Evolutionary conservation across 2,888 invertebrate species (phyloP), one percentile per base, ranked within the genome.

Genomic region (Euplagia quadripunctaria): DNA sequence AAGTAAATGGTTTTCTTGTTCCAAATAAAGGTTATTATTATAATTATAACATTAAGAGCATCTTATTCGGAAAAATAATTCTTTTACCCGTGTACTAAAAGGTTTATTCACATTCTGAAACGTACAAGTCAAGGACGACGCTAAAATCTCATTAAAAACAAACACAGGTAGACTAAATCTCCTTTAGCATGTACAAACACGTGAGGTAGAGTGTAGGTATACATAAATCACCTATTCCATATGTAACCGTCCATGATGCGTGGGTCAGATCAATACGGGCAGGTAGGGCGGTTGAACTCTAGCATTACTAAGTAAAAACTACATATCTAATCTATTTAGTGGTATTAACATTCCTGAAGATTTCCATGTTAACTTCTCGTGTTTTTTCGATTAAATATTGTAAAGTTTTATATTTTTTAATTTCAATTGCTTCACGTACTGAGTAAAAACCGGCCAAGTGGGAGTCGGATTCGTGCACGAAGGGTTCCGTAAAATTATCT

Each of bases 201-300:
- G 9, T 14, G 43, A 69, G 31, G 52, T 41, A 17, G 42, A 51
- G 5, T 67, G 70, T 73, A 20, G 52, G 20, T 68, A 74, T 76
- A 76, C 71, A 58, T 72, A 78, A 76, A 46, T 52, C 72, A 68
- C 64, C 12, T 64, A 69, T 71, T 67, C 49, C 70, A 67, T 74
- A 70, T 64, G 63, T 55, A 70, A 63, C 63, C 67, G 9, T 16
- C 16, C 46, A 61, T 64, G 67, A 64, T 67, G 70, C 63, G 66
- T 69, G 61, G 61, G 63, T 67, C 63, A 70, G 70, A 74, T 74
- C 70, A 70, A 73, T 73, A 73, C 70, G 43, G 58, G 61, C 12
- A 20, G 58, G 4, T 20, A 1, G 20, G 20, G 5, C 31, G 4
- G 20, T 11, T 58, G 11, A 20, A 58, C 20, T 20, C 58, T 58